Conservation (phyloP, 1,140 invertebrate species). For the Linepithema humile region DNA sequence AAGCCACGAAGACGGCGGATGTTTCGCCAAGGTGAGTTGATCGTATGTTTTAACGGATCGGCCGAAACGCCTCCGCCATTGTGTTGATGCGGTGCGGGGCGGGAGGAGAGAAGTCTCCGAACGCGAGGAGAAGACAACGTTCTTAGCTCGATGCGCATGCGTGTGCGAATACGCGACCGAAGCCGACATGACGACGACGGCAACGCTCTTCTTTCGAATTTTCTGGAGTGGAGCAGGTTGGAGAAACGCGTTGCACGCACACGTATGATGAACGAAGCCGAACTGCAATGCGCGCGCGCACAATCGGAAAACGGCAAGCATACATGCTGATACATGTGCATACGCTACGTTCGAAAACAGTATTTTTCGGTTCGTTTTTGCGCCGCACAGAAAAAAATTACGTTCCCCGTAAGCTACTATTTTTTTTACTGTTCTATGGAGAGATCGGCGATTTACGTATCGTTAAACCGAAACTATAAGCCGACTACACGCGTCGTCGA, state of each 20-base stretch:
- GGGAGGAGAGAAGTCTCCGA: neutral
- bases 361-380: conserved; percentile 50
- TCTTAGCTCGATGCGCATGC: conserved; percentile 75
- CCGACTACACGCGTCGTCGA: too few species aligned
- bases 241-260: conserved; percentile 29
- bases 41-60: conserved; percentile 72
- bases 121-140: conserved; percentile 68
- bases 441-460: neutral
- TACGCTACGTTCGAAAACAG: conserved; percentile 59
- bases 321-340: too few species aligned
- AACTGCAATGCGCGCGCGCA: neutral
- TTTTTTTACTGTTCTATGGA: neutral
- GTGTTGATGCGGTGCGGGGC: conserved; percentile 75
- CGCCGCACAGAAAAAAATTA: neutral
- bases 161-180: neutral
- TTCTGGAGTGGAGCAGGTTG: too few species aligned
- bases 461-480: too few species aligned
- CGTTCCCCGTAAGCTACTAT: neutral
- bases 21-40: conserved; percentile 44
- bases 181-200: conserved; percentile 1
- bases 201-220: conserved; percentile 68
- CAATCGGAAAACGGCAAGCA: too few species aligned
- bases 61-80: conserved; percentile 80
- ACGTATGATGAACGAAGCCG: neutral
- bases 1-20: neutral